Conservation (phyloP, 2,797 vertebrate species). For the Tapera naevia region DNA sequence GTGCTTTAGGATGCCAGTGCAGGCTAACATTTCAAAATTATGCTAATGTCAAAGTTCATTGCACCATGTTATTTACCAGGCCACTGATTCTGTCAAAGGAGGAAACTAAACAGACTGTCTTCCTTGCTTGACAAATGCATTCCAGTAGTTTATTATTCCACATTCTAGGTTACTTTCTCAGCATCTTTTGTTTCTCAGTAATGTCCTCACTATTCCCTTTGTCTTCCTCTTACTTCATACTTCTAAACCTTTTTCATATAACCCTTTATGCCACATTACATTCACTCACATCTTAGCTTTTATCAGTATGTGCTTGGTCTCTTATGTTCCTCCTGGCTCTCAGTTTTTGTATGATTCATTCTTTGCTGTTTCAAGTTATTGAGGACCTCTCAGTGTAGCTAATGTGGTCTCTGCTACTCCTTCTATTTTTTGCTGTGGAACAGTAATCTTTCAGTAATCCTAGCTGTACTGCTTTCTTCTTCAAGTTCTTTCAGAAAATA, state of each 20-base stretch:
- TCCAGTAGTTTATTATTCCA: neutral
- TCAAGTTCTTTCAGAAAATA: neutral
- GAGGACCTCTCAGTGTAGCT: neutral
- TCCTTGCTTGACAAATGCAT: neutral
- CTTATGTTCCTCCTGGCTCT: neutral
- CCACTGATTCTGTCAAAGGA: neutral
- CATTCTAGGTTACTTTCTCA: neutral
- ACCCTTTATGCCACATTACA: neutral
- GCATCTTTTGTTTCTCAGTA: neutral
- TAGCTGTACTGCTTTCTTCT: neutral
- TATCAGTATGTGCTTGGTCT: neutral
- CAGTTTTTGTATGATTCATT: neutral
- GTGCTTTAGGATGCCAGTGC: neutral
- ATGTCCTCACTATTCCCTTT: neutral
- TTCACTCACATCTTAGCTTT: neutral
- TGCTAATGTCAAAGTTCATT: neutral
- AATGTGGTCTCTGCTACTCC: neutral
- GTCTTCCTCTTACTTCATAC: neutral
- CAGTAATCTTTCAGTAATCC: neutral
- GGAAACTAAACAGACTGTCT: neutral
- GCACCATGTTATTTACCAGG: neutral
- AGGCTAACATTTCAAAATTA: neutral
- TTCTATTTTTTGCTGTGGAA: neutral
- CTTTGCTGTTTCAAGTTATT: neutral
- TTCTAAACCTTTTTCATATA: neutral